Evolutionary conservation across 2,797 vertebrate genomes (phyloP).

Genomic region (Scomberomorus guttatus): DNA sequence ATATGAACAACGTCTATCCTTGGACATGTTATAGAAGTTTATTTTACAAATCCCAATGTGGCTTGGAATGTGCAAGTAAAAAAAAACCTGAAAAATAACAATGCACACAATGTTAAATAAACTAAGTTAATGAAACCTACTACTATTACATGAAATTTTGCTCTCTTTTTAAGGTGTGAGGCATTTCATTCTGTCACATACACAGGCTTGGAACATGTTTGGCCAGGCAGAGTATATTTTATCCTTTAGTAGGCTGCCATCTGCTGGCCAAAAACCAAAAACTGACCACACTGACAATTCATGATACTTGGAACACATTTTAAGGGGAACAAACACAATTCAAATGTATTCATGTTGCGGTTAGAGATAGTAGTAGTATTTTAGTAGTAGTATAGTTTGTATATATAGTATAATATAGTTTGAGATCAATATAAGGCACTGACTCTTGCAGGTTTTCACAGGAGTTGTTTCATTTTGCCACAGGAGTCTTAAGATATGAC

Average conservation of each 20-base stretch:
- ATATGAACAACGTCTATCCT: not conserved
- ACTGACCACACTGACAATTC: not conserved
- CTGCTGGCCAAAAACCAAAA: constrained; percentile 74
- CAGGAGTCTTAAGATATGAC: not conserved
- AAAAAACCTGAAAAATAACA: not conserved
- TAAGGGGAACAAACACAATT: not conserved
- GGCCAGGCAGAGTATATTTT: constrained; percentile 19
- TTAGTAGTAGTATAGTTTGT: not conserved
- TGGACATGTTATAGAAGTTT: not conserved
- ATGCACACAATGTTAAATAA: too few species aligned
- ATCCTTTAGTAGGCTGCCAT: constrained; percentile 75
- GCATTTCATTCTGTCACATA: not conserved
- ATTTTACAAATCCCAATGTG: not conserved
- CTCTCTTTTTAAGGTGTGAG: not conserved
- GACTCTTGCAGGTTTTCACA: not conserved
- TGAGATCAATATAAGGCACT: not conserved
- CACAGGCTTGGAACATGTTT: not conserved
- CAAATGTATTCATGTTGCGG: not conserved
- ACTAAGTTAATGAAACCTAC: not conserved
- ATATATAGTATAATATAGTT: too few species aligned
- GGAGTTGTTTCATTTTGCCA: not conserved
- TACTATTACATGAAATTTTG: not conserved
- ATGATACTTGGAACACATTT: not conserved
- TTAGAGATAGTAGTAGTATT: not conserved
- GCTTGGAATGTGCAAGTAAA: not conserved